Evolutionary conservation across 1,140 invertebrate genomes (phyloP).

Genomic region (Aphelinus certus): DNA sequence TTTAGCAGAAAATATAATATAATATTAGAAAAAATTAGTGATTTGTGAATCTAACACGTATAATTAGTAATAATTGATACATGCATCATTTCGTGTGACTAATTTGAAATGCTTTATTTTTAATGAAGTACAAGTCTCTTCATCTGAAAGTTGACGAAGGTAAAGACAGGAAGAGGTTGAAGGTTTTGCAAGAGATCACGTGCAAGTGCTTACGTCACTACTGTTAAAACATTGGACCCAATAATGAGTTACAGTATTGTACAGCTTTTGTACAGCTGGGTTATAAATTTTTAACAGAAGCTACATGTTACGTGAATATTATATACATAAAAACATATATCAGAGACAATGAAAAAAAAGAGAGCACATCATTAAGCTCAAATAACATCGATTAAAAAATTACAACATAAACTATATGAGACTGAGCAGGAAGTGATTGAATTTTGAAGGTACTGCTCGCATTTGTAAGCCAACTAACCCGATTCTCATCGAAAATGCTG

Average conservation of each 20-base stretch:
- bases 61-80: too few species aligned
- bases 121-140: too few species aligned
- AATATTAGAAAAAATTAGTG: too few species aligned
- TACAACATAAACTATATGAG: slow-evolving; percentile 11
- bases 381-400: not conserved
- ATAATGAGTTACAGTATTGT: not conserved
- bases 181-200: slow-evolving; percentile 22
- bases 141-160: too few species aligned
- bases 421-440: slow-evolving; percentile 24
- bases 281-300: slow-evolving; percentile 26
- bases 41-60: too few species aligned
- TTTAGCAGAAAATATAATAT: too few species aligned
- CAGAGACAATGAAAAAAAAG: slow-evolving; percentile 14
- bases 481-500: not conserved
- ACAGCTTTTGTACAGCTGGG: not conserved
- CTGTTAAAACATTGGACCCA: slow-evolving; percentile 10
- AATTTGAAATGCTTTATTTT: too few species aligned
- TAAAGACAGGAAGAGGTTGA: slow-evolving; percentile 16
- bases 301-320: slow-evolving; percentile 11
- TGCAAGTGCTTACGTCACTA: slow-evolving; percentile 36
- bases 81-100: too few species aligned
- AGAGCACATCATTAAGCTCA: slow-evolving; percentile 18
- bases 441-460: not conserved
- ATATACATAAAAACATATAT: slow-evolving; percentile 31
- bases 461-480: not conserved